Evolutionary conservation across 2,113 vertebrate species (phyloP), one percentile per base, ranked within the genome.

Genomic region (Aphelocoma coerulescens): DNA sequence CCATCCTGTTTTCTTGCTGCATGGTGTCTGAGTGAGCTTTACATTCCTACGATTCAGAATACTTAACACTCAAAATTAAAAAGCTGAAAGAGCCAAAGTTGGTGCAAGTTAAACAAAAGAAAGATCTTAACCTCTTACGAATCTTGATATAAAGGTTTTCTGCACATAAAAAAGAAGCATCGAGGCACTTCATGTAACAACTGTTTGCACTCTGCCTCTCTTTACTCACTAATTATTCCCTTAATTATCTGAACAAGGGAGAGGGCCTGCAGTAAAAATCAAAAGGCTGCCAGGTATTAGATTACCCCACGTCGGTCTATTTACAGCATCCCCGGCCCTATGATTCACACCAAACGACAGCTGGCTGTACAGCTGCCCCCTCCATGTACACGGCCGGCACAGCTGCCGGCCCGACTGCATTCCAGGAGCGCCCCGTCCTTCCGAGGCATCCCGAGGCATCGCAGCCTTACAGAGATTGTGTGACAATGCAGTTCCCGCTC

Each of bases 281-380:
- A 97, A 98, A 98, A 98, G 98, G 98, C 98, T 96, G 97, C 86
- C 98, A 97, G 95, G 98, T 98, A 98, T 99, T 98, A 97, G 98
- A 98, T 99, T 99, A 99, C 99, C 97, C 97, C 98, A 96, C 96
- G 91, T 96, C 97, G 85, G 98, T 99, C 99, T 99, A 99, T 99
- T 99, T 99, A 97, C 98, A 98, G 99, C 98, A 95, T 97, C 98
- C 97, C 97, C 97, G 98, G 98, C 98, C 97, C 96, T 98, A 97
- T 98, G 98, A 99, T 98, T 99, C 98, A 98, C 98, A 97, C 97
- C 98, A 96, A 98, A 96, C 97, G 98, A 99, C 99, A 99, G 99
- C 99, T 99, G 99, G 98, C 97, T 98, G 97, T 97, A 98, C 99
- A 99, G 99, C 99, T 99, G 99, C 98, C 98, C 99, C 96, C 97